These are phyloP conservation scores for Acrossocheilus fasciatus DNA, from an alignment of 2,797 vertebrate species.

Conservation along the genomic window DNA sequence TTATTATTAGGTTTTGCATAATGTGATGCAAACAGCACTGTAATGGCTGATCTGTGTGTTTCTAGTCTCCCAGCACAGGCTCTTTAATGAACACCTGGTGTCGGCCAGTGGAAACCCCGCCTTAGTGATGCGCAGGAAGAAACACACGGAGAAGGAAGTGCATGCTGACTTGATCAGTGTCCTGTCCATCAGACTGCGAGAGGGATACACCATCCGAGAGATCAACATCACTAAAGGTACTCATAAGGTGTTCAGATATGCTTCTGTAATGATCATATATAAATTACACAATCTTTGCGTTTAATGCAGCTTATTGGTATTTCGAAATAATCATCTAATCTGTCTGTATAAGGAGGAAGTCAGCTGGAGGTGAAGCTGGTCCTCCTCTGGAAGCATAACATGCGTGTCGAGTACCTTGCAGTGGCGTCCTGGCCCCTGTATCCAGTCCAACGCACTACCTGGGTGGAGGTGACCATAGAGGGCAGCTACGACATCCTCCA, in stretches of 20 bases:
- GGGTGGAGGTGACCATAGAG: slow-evolving; percentile 98
- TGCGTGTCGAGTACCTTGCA: slow-evolving; percentile 96
- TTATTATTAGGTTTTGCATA: neutral
- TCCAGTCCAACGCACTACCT: slow-evolving; percentile 83
- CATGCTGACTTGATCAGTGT: slow-evolving; percentile 93
- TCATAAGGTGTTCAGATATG: neutral
- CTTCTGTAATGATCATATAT: neutral
- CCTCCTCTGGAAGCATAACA: slow-evolving; percentile 98
- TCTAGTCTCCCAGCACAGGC: slow-evolving; percentile 92
- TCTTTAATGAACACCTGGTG: slow-evolving; percentile 98
- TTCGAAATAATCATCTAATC: neutral
- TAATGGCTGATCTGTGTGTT: neutral
- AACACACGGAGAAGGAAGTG: slow-evolving; percentile 97
- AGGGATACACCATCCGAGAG: slow-evolving; percentile 96
- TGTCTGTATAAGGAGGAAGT: slow-evolving; percentile 81
- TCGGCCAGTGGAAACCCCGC: slow-evolving; percentile 96
- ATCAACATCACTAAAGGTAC: slow-evolving; percentile 93
- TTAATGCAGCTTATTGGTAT: neutral
- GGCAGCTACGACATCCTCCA: slow-evolving; percentile 98
- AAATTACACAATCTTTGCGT: neutral
- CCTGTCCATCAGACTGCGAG: slow-evolving; percentile 92
- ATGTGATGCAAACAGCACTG: neutral
- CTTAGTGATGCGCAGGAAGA: slow-evolving; percentile 92
- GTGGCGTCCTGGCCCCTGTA: slow-evolving; percentile 92
- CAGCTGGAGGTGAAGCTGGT: slow-evolving; percentile 96